Base-by-base conservation (phyloP, 2,113 vertebrate species). In the Austrofundulus limnaeus region DNA sequence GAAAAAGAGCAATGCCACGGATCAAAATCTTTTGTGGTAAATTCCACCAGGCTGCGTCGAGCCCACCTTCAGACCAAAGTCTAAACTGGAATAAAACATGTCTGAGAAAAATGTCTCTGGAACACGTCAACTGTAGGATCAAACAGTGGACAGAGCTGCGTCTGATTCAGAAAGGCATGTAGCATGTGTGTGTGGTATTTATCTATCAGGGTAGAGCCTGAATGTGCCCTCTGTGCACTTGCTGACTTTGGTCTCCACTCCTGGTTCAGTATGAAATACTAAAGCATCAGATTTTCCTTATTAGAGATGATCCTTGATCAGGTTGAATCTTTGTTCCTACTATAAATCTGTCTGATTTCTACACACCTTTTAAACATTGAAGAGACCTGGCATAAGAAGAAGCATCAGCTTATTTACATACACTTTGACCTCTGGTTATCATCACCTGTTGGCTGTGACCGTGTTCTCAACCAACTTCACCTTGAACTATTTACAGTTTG, bases 11-110 rank as follows among this genome's bases (percentile, higher is more conserved):
- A 62, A 52, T 14, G 51, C 42, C 23, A 49, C 25, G 1, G 63
- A 81, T 80, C 81, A 80, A 78, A 80, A 73, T 59, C 51, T 39
- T 61, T 73, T 21, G 23, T 80, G 85, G 76, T 51, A 88, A 88
- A 87, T 91, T 89, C 80, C 87, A 70, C 87, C 46, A 17, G 31
- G 60, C 59, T 25, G 70, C 64, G 81, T 64, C 15, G 25, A 78
- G 75, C 58, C 59, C 66, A 63, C 78, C 70, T 81, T 45, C 49
- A 63, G 81, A 80, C 75, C 72, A 65, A 72, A 90, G 77, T 83
- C 78, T 77, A 42, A 72, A 47, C 65, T 60, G 72, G 71, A 82
- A 77, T 67, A 51, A 75, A 87, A 75, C 13, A 25, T 50, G 60
- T 85, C 73, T 63, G 77, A 61, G 72, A 77, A 74, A 77, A 84